A percentile compares a stretch with the other conserved stretches of the same genome.
Evolutionary conservation across 2,797 vertebrate species (phyloP).

Genomic region (Merluccius polli): DNA sequence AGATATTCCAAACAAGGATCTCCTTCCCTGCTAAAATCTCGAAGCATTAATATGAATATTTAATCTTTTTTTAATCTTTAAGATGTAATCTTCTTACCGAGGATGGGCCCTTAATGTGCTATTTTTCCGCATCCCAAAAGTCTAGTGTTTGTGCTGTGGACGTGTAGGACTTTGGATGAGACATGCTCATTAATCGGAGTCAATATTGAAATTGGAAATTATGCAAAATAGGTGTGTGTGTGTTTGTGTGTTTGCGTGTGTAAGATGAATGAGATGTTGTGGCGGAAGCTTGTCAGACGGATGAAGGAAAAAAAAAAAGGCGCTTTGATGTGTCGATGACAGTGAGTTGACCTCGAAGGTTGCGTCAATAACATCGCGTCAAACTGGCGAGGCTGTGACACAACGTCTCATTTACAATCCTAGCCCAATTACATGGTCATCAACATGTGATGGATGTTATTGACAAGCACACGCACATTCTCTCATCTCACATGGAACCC

Average conservation of each 20-base stretch:
- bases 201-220: background rate
- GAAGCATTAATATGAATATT: background rate
- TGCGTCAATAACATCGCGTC: background rate
- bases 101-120: background rate
- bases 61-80: no score
- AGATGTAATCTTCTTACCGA: no score
- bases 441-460: conserved; percentile 11
- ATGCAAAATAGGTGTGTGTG: background rate
- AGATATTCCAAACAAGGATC: background rate
- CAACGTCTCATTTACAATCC: background rate
- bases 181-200: background rate
- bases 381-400: background rate
- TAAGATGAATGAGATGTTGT: background rate
- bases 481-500: no score
- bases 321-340: background rate
- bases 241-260: background rate
- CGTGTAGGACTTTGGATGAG: background rate
- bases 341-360: background rate
- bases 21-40: background rate
- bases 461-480: no score
- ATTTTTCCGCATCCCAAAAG: background rate
- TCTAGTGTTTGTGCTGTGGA: background rate
- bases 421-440: conserved; percentile 6
- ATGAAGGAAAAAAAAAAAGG: background rate
- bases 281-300: background rate